phyloP scores from a whole-genome alignment of 1,140 invertebrate species.

The Octopus bimaculoides region DNA sequence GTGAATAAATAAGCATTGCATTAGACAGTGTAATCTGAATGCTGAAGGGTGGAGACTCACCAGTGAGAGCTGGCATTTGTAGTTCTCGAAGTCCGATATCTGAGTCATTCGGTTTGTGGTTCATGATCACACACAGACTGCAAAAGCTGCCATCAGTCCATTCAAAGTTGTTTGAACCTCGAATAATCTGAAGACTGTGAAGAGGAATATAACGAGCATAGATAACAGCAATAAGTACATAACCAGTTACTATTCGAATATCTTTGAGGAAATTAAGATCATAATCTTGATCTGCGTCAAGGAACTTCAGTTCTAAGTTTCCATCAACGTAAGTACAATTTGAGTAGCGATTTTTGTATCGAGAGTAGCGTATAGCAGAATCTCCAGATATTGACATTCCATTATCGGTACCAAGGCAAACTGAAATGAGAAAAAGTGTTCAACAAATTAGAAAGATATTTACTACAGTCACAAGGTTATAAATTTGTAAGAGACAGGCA shows the following conservation, averaged over 20 bases:
- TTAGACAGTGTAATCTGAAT: no score
- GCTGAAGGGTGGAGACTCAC: conserved; percentile 49
- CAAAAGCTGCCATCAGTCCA: conserved; percentile 26
- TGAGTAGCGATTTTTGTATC: conserved; percentile 86
- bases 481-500: no score
- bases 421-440: conserved; percentile 29
- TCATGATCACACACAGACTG: conserved; percentile 50
- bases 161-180: conserved; percentile 84
- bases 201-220: conserved; percentile 81
- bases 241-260: conserved; percentile 92
- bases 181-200: conserved; percentile 89
- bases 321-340: conserved; percentile 98
- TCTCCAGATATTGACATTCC: conserved; percentile 59
- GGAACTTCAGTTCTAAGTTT: conserved; percentile 78
- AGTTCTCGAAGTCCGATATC: conserved; percentile 69
- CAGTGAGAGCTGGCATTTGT: conserved; percentile 81
- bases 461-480: no score
- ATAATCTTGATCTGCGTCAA: conserved; percentile 36
- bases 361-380: conserved; percentile 86
- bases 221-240: conserved; percentile 92
- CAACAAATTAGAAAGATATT: no score
- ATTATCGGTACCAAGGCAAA: conserved; percentile 45
- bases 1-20: no score
- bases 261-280: conserved; percentile 89
- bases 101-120: conserved; percentile 33